Base-by-base conservation (phyloP, 1,140 invertebrate species). In the Zaprionus gabonicus region DNA sequence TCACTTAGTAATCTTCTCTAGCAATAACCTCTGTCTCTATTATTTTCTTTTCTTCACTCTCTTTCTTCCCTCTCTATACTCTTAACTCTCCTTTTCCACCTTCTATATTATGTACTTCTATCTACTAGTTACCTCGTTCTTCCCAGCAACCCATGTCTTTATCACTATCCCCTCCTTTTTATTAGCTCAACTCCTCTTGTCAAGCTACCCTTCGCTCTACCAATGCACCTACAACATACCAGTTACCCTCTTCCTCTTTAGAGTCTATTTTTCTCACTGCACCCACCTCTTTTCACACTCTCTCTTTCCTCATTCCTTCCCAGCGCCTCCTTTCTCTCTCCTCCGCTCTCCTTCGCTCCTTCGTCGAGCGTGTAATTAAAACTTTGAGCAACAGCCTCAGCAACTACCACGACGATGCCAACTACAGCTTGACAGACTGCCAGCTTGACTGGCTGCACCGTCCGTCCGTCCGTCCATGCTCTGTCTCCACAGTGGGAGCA, bases 371-470 rank as follows among this genome's bases (percentile, higher is more conserved):
- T 84, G 84, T 88, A 88, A 88, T 88, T 88, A 88, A 88, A 88
- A 88, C 78, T 90, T 88, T 90, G 85, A 84, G 84, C 82, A 90
- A 81, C 85, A 90, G 81, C 46, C 46, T 25, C 46, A 25, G 46
- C 41, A 46, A 46, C 41, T 46, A 17, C 81, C 81, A 81, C 78
- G 69, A 83, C 51, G 51, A 80, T n/a, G 41, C 46, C 67, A 75
- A 75, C 72, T 58, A 75, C 59, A 88, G 84, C 85, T 90, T 46
- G 41, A 46, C 41, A 46, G 41, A 46, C 41, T 46, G 41, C 84
- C 85, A 84, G 81, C 46, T 88, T 90, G 84, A 88, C 85, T 83
- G 81, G 76, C 80, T 80, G 80, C 69, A 68, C 71, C 71, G 64
- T 12, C 69, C 12, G 51, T 3, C 63, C 51, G 13, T 20, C 27